These are phyloP conservation scores for Linnaemya vulpina DNA, from an alignment of 2,888 invertebrate genomes.

Conservation along the genomic window DNA sequence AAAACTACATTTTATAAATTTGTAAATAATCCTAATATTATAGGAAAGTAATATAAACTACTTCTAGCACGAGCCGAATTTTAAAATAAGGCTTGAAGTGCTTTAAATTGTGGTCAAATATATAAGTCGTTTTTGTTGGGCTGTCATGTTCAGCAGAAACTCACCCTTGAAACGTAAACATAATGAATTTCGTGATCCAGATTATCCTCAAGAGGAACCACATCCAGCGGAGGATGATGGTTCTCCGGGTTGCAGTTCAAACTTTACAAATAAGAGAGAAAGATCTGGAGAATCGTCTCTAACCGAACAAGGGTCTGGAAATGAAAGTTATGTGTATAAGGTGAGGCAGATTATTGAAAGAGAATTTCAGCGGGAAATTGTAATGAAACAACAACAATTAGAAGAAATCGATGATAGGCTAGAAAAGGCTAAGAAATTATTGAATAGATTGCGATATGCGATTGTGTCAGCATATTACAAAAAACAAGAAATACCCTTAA, in stretches of 20 bases:
- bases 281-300: neutral
- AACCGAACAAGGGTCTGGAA: neutral
- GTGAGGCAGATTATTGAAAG: conserved; percentile 87
- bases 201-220: conserved; percentile 81
- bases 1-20: conserved; percentile 22
- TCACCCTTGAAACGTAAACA: conserved; percentile 79
- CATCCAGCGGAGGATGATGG: conserved; percentile 34
- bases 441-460: conserved; percentile 86
- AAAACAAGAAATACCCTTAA: conserved; percentile 84
- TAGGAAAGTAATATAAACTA: neutral
- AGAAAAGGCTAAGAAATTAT: conserved; percentile 84
- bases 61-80: conserved; percentile 26
- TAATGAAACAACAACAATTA: conserved; percentile 88
- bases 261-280: conserved; percentile 23
- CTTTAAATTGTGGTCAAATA: neutral
- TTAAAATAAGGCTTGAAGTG: conserved; percentile 39
- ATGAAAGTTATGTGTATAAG: conserved; percentile 78
- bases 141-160: conserved; percentile 65
- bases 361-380: conserved; percentile 89
- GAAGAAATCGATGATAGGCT: conserved; percentile 87
- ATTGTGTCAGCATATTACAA: conserved; percentile 86
- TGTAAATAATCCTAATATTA: neutral
- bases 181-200: conserved; percentile 85
- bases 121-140: conserved; percentile 5
- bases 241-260: conserved; percentile 33